Conservation (phyloP, 2,113 vertebrate species). For the Notothenia rossii region DNA sequence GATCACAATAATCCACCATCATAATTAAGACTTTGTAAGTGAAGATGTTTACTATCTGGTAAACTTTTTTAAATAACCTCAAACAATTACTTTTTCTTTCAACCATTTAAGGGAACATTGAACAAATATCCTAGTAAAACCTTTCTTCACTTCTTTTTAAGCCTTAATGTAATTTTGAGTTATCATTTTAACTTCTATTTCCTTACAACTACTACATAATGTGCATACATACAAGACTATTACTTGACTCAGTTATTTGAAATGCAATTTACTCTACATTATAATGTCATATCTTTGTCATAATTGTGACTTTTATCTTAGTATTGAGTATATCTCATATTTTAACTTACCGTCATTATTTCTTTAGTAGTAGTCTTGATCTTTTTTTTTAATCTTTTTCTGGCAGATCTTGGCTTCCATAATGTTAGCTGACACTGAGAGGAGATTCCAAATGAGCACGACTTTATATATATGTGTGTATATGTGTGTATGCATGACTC, state of each 20-base stretch:
- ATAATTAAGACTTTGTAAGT: not conserved
- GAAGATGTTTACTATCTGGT: too few species aligned
- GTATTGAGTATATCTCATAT: too few species aligned
- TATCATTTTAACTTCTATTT: not conserved
- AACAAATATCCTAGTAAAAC: too few species aligned
- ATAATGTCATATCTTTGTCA: not conserved
- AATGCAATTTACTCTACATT: not conserved
- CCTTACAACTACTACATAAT: not conserved
- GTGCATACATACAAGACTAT: not conserved
- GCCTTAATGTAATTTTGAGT: too few species aligned
- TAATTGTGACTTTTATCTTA: not conserved
- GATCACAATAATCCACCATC: not conserved
- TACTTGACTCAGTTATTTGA: not conserved
- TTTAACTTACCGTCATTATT: too few species aligned
- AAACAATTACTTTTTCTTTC: too few species aligned
- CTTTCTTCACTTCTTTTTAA: too few species aligned
- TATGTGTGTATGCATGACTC: not conserved
- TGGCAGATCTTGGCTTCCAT: not conserved
- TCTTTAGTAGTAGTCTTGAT: too few species aligned
- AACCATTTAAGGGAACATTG: too few species aligned
- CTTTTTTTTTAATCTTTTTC: too few species aligned
- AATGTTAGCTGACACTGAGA: not conserved
- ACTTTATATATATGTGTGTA: not conserved
- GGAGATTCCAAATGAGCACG: not conserved
- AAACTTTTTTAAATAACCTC: too few species aligned